Evolutionary conservation across 2,888 invertebrate genomes (phyloP).

Genomic region (Aleiodes alternator): DNA sequence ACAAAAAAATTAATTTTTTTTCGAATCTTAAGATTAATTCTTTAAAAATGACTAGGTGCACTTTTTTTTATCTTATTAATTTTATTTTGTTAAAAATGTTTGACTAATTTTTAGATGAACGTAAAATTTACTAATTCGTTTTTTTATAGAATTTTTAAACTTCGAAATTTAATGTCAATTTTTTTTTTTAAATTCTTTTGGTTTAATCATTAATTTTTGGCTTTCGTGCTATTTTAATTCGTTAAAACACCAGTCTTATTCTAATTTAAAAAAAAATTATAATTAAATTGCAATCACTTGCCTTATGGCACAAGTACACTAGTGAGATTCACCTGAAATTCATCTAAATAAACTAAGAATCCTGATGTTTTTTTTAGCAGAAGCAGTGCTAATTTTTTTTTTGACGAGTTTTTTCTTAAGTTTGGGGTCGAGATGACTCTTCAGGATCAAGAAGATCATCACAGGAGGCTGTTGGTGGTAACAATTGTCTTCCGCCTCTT

Average conservation of each 20-base stretch:
- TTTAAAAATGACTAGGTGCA: conserved; percentile 27
- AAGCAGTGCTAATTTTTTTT: conserved; percentile 38
- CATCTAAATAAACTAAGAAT: conserved; percentile 23
- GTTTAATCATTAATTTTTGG: not conserved
- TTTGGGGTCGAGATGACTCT: conserved; percentile 69
- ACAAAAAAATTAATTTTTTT: conserved; percentile 8
- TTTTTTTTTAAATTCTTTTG: not conserved
- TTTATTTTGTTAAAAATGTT: not conserved
- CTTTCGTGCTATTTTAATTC: not conserved
- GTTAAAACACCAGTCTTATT: conserved; percentile 19
- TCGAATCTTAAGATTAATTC: not conserved
- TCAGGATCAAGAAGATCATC: conserved; percentile 73
- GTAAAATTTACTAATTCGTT: not conserved
- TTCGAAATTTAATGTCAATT: not conserved
- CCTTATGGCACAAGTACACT: conserved; percentile 12
- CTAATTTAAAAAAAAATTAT: conserved; percentile 23
- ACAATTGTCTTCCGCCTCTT: conserved; percentile 69
- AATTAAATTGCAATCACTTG: conserved; percentile 2
- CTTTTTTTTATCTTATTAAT: not conserved
- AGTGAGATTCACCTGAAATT: conserved; percentile 32
- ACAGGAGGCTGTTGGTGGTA: conserved; percentile 73
- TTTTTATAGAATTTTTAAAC: not conserved
- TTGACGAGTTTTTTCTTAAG: conserved; percentile 55
- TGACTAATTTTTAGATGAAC: not conserved
- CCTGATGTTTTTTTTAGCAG: conserved; percentile 26